These are phyloP conservation scores for Bradypodion pumilum DNA, from an alignment of 2,797 vertebrate genomes.

Conservation along the genomic window DNA sequence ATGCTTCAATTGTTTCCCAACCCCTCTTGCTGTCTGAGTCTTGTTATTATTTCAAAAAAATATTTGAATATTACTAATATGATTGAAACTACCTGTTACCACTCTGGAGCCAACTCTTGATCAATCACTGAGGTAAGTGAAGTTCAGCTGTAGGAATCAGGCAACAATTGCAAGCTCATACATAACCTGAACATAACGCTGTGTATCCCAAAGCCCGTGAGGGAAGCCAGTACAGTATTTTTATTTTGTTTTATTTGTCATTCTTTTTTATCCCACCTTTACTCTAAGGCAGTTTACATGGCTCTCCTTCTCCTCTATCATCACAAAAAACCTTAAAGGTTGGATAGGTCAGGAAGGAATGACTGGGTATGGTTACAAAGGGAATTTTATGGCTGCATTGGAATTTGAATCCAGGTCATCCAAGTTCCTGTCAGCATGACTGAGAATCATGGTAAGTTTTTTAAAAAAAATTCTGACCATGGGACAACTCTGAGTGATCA, in stretches of 20 bases:
- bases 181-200: not conserved
- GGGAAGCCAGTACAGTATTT: too few relatives aligned
- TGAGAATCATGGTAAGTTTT: too few relatives aligned
- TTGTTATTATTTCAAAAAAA: constrained; percentile 12
- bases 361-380: too few relatives aligned
- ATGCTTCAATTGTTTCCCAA: constrained; percentile 13
- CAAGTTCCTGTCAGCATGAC: too few relatives aligned
- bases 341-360: too few relatives aligned
- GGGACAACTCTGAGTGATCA: too few relatives aligned
- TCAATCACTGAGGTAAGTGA: constrained; percentile 11
- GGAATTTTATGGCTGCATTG: too few relatives aligned
- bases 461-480: too few relatives aligned
- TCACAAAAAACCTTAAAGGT: too few relatives aligned
- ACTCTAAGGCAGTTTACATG: not conserved
- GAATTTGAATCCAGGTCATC: too few relatives aligned
- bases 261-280: not conserved
- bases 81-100: constrained; percentile 15
- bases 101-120: constrained; percentile 20
- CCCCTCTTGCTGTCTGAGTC: constrained; percentile 15
- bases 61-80: constrained; percentile 29
- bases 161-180: not conserved
- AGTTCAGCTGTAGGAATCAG: constrained; percentile 2
- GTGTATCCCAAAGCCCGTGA: not conserved
- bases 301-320: too few relatives aligned
- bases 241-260: not conserved